Evolutionary conservation across 2,113 vertebrate species (phyloP).

Genomic region (Uria aalge): DNA sequence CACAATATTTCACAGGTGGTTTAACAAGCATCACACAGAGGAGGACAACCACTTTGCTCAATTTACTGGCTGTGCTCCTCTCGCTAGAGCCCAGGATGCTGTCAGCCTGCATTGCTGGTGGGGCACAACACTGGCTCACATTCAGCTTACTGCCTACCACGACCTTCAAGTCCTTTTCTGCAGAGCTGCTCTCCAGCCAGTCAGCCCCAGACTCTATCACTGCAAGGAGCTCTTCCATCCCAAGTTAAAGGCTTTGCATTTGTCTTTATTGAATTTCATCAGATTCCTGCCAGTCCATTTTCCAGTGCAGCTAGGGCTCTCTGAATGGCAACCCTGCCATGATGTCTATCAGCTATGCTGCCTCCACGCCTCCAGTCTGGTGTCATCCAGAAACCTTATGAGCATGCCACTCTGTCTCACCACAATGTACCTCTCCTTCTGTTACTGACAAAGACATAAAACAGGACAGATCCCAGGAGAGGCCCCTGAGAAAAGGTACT

Average conservation of each 20-base stretch:
- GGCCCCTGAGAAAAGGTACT: background rate
- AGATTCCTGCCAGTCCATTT: background rate
- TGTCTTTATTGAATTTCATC: background rate
- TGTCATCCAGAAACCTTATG: background rate
- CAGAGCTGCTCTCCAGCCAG: background rate
- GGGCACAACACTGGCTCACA: background rate
- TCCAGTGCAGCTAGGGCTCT: background rate
- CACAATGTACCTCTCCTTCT: background rate
- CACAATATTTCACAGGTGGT: background rate
- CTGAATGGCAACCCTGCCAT: background rate
- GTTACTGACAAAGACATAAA: background rate
- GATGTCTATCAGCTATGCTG: background rate
- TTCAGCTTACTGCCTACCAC: background rate
- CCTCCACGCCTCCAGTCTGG: background rate
- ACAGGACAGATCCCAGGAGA: background rate
- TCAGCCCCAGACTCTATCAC: background rate
- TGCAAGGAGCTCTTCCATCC: background rate
- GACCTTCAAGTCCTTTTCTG: background rate
- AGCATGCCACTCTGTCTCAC: background rate
- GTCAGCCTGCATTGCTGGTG: background rate
- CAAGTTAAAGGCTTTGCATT: background rate
- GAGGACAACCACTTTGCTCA: background rate
- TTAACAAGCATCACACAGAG: background rate
- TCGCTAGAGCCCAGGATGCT: background rate
- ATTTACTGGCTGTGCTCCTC: background rate